Evolutionary conservation across 2,888 invertebrate species (phyloP), one percentile per base, ranked within the genome.

Genomic region (Exephanes ischioxanthus): DNA sequence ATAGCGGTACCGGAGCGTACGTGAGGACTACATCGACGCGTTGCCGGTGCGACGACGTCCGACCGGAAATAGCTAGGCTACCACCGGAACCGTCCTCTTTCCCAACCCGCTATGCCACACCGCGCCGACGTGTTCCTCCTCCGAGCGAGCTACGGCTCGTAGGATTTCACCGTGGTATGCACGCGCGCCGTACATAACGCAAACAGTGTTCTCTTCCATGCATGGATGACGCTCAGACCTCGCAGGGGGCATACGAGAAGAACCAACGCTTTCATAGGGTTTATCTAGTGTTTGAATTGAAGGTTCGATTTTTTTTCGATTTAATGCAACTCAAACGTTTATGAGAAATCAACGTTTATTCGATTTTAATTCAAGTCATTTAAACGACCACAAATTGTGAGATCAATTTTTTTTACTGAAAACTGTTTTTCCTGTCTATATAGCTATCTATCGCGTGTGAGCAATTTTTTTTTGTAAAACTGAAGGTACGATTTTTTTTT

Each of bases 11-110:
- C 45, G 51, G 51, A 48, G 67, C 45, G 61, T 48, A 45, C n/a
- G 72, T 67, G 72, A 68, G 58, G 55, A 45, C 37, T 51, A 22
- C 33, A 71, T 63, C 72, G 5, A 55, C 16, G 63, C 53, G 63
- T 14, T 45, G 63, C 68, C 55, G n/a, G 75, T 58, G 85, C 51
- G 84, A 86, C 87, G 71, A 88, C 80, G 76, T 71, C 85, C 80
- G 86, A 89, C 90, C 89, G 91, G 91, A 91, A 91, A 86, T 88
- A 86, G 80, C 82, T 85, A 88, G 88, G 86, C 90, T 82, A 89
- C 81, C 76, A 84, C 91, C 91, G 91, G 91, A 91, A 91, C 91
- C 87, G 87, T 80, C 79, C 85, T 90, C 90, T 90, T 89, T 90
- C 90, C 86, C 89, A 87, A 89, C 79, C 72, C 55, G 68, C 51